Conservation (phyloP, 2,113 vertebrate species). For the Pipra filicauda region DNA sequence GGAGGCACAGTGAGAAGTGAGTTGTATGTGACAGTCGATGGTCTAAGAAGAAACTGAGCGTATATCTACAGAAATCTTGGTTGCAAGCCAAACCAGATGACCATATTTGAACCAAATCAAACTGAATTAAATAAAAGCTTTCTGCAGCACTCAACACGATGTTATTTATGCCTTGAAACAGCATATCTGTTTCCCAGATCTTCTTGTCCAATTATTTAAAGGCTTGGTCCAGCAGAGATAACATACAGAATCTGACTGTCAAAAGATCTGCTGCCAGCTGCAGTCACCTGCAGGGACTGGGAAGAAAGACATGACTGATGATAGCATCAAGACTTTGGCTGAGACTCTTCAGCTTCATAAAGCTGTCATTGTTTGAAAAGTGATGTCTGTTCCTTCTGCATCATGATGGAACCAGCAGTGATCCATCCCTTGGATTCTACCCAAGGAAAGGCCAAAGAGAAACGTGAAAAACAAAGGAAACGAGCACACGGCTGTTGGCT, state of each 20-base stretch:
- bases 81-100: slow-evolving; percentile 6
- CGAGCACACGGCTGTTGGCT: slow-evolving; percentile 15
- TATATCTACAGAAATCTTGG: neutral
- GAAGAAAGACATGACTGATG: slow-evolving; percentile 51
- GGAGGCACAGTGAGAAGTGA: neutral
- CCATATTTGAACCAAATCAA: neutral
- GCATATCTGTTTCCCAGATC: slow-evolving; percentile 5
- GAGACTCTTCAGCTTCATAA: slow-evolving; percentile 36
- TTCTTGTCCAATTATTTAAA: slow-evolving; percentile 47
- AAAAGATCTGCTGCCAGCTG: slow-evolving; percentile 48
- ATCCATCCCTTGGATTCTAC: slow-evolving; percentile 47
- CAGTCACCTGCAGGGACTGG: slow-evolving; percentile 58
- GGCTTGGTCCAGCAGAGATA: slow-evolving; percentile 45
- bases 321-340: slow-evolving; percentile 54
- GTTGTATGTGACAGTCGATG: neutral
- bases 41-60: neutral
- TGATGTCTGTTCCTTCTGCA: slow-evolving; percentile 22
- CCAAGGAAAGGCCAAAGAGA: slow-evolving; percentile 48
- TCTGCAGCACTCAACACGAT: neutral
- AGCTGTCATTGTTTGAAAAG: slow-evolving; percentile 59
- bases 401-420: slow-evolving; percentile 36
- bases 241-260: slow-evolving; percentile 18
- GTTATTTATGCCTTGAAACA: slow-evolving; percentile 21
- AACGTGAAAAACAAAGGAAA: slow-evolving; percentile 47
- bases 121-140: slow-evolving; percentile 16